Percentiles rank a stretch among this genome's conserved stretches.
These are phyloP conservation scores for Theretra japonica DNA, from an alignment of 2,888 invertebrate species.

Conservation along the genomic window DNA sequence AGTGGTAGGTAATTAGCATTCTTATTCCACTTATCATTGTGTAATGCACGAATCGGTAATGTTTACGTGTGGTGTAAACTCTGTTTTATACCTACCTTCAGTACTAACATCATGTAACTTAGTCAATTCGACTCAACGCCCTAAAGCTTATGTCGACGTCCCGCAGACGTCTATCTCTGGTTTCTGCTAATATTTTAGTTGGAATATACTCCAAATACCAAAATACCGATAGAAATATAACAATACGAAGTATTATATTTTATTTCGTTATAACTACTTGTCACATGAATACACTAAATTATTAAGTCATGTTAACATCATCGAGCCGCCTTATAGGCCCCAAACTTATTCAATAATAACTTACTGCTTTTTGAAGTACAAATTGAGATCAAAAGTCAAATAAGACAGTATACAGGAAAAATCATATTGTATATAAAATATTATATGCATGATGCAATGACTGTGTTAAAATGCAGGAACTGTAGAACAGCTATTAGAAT, in stretches of 20 bases:
- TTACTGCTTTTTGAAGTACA: too few species aligned
- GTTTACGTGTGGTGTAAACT: conserved; percentile 33
- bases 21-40: conserved; percentile 53
- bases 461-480: too few species aligned
- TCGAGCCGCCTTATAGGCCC: too few species aligned
- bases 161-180: neutral
- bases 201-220: neutral
- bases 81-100: neutral
- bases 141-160: neutral
- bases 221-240: neutral
- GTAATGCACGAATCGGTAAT: conserved; percentile 17
- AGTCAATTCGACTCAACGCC: neutral
- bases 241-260: neutral
- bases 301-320: too few species aligned
- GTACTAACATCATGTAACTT: neutral
- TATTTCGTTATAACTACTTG: neutral
- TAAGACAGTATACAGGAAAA: too few species aligned
- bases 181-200: neutral
- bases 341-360: too few species aligned
- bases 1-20: conserved; percentile 68
- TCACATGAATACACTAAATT: neutral
- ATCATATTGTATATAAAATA: too few species aligned
- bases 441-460: too few species aligned
- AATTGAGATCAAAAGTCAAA: too few species aligned
- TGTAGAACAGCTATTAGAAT: too few species aligned